Evolutionary conservation across 92 coral and sea anemone species (phyloP).

Genomic region (Scolanthus callimorphus): DNA sequence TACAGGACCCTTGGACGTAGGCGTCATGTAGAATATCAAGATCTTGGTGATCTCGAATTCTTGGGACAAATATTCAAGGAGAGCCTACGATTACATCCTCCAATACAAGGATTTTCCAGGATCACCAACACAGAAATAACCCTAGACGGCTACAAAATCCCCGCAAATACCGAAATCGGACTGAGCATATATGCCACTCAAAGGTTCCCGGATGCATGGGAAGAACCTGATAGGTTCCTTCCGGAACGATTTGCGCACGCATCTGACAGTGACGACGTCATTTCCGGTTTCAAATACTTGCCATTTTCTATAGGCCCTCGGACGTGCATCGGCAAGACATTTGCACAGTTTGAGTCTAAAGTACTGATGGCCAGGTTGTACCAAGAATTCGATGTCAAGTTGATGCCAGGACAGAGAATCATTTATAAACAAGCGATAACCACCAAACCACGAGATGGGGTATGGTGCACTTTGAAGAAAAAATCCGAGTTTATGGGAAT

Average conservation of each 20-base stretch:
- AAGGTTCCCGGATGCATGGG: neutral
- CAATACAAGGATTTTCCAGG: slow-evolving; percentile 2
- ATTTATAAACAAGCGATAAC: no score
- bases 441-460: no score
- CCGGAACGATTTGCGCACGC: slow-evolving; percentile 16
- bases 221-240: neutral
- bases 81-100: slow-evolving; percentile 60
- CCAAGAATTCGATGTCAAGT: no score
- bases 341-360: no score
- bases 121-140: neutral
- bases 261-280: no score
- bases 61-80: slow-evolving; percentile 55
- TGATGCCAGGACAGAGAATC: no score
- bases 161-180: neutral
- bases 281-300: no score
- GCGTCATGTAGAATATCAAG: slow-evolving; percentile 39
- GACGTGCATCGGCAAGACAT: no score
- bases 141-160: neutral
- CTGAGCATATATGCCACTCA: neutral
- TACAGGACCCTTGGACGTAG: slow-evolving; percentile 28
- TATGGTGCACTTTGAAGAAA: no score
- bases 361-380: no score
- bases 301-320: no score
- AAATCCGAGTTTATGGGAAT: no score
- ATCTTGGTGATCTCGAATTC: slow-evolving; percentile 55